Evolutionary conservation across 2,113 vertebrate species (phyloP).

Genomic region (Loxodonta africana): DNA sequence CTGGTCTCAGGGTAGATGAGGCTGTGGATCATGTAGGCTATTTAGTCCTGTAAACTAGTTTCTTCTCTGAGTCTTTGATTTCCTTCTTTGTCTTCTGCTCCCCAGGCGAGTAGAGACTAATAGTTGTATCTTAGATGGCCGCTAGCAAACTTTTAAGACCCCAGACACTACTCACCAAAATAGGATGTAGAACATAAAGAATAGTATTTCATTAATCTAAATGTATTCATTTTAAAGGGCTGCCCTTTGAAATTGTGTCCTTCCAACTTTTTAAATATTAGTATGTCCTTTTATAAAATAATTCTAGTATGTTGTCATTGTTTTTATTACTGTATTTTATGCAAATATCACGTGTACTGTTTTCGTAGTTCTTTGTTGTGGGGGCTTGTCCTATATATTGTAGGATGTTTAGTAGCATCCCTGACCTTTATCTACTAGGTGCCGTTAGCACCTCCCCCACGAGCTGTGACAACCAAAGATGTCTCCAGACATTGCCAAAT

Average conservation of each 20-base stretch:
- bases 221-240: slow-evolving; percentile 51
- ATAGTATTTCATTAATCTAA: slow-evolving; percentile 46
- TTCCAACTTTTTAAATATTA: slow-evolving; percentile 56
- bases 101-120: too few species aligned
- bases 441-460: not conserved
- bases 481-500: not conserved
- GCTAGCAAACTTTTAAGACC: not conserved
- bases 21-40: not conserved
- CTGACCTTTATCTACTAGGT: not conserved
- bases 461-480: not conserved
- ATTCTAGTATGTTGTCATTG: slow-evolving; percentile 19
- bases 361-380: not conserved
- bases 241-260: slow-evolving; percentile 59
- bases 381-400: not conserved
- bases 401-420: not conserved
- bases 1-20: not conserved
- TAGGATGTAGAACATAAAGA: not conserved
- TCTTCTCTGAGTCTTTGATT: not conserved
- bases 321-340: not conserved
- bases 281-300: slow-evolving; percentile 63
- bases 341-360: not conserved
- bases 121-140: not conserved
- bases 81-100: not conserved
- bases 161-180: not conserved
- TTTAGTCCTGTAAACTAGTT: not conserved